Conservation (phyloP, 2,797 vertebrate genomes). For the Poecilia wingei region DNA sequence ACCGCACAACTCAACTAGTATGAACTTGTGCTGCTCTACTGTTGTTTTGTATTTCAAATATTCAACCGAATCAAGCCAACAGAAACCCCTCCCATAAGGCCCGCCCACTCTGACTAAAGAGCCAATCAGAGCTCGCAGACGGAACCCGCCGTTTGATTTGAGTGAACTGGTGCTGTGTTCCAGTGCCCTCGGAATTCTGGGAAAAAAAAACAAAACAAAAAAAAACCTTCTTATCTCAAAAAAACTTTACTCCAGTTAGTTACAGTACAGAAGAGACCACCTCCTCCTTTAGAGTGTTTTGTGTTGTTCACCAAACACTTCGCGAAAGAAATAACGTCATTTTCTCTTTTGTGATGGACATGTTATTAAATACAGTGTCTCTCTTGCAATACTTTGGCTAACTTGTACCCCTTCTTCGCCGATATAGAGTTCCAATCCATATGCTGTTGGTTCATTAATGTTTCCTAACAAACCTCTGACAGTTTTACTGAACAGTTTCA, state of each 20-base stretch:
- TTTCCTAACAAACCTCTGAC: not conserved
- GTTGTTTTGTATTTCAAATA: conserved; percentile 67
- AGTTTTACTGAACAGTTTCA: not conserved
- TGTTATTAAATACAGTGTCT: not conserved
- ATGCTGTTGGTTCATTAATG: not conserved
- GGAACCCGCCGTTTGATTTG: conserved; percentile 8
- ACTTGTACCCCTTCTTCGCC: not conserved
- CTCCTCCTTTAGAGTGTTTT: not conserved
- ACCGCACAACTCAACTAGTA: not conserved
- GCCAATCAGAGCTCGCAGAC: conserved; percentile 59
- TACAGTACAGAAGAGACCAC: not conserved
- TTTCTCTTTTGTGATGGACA: not conserved
- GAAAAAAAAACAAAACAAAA: no score
- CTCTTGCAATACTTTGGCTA: not conserved
- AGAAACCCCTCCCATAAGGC: conserved; percentile 36
- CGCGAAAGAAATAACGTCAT: not conserved
- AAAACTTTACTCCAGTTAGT: not conserved
- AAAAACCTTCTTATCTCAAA: not conserved
- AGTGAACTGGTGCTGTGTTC: not conserved
- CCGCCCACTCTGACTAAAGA: conserved; percentile 12
- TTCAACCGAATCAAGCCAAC: conserved; percentile 80
- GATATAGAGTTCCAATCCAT: not conserved
- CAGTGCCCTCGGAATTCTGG: not conserved
- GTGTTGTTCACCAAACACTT: not conserved
- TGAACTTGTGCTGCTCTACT: not conserved